Conservation (phyloP, 2,888 invertebrate species). For the Amiota minor region DNA sequence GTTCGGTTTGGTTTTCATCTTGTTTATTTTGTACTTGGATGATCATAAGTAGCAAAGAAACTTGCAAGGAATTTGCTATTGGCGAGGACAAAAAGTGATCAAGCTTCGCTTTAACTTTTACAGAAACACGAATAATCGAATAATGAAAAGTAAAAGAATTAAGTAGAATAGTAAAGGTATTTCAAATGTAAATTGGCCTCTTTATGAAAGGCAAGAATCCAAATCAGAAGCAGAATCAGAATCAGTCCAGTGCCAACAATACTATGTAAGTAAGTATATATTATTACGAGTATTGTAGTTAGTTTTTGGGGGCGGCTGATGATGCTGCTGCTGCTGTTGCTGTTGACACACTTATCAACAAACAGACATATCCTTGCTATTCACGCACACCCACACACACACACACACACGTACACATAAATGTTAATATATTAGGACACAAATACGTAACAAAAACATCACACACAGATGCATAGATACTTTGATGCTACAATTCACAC, state of each 20-base stretch:
- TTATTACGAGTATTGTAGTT: slow-evolving; percentile 54
- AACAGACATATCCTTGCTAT: slow-evolving; percentile 40
- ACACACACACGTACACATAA: slow-evolving; percentile 28
- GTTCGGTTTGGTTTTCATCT: too few species aligned
- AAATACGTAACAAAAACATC: not conserved
- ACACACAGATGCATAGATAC: slow-evolving; percentile 28
- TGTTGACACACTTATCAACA: slow-evolving; percentile 67
- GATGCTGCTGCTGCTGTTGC: slow-evolving; percentile 63
- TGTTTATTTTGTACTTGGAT: not conserved
- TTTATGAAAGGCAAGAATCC: too few species aligned
- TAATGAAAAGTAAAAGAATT: too few species aligned
- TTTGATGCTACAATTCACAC: slow-evolving; percentile 21
- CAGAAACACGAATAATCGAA: too few species aligned
- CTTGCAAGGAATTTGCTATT: not conserved
- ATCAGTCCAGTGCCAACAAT: too few species aligned
- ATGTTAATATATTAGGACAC: slow-evolving; percentile 14
- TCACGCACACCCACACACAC: not conserved
- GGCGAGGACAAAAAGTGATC: too few species aligned
- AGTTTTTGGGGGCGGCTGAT: slow-evolving; percentile 27
- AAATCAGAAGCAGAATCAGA: too few species aligned
- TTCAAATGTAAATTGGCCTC: too few species aligned
- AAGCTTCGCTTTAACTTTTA: too few species aligned
- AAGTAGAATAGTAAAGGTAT: too few species aligned
- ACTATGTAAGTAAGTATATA: too few species aligned
- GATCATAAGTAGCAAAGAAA: not conserved